phyloP scores from a whole-genome alignment of 2,888 invertebrate genomes.

The Anaspis maculata region DNA sequence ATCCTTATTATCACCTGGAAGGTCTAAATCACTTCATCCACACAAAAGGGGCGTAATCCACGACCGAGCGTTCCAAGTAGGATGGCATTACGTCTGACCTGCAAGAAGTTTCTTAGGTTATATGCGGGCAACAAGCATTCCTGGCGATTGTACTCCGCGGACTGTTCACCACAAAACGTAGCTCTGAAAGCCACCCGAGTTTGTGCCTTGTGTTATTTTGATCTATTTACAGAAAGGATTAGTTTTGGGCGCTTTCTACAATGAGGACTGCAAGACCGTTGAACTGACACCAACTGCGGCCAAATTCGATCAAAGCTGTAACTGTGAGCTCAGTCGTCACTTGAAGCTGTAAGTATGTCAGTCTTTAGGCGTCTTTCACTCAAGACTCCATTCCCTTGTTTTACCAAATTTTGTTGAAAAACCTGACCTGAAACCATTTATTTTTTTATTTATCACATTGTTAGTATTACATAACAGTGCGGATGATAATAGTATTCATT shows the following conservation, averaged over 20 bases:
- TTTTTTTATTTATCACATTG: neutral
- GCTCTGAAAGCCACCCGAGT: conserved; percentile 1
- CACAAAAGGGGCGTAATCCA: too few species aligned
- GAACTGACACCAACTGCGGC: conserved; percentile 44
- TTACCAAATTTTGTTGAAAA: conserved; percentile 12
- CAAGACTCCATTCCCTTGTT: neutral
- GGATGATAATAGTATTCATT: too few species aligned
- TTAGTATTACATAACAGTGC: too few species aligned
- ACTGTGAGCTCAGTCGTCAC: conserved; percentile 43
- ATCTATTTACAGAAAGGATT: conserved; percentile 51
- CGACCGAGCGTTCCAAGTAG: conserved; percentile 9
- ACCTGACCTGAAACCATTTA: conserved; percentile 31
- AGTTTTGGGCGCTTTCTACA: conserved; percentile 46
- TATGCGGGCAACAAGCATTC: conserved; percentile 18
- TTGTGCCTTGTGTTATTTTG: conserved; percentile 7
- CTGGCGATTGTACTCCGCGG: conserved; percentile 17
- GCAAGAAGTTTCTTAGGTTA: conserved; percentile 29
- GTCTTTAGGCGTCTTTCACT: neutral
- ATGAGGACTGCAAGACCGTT: conserved; percentile 39
- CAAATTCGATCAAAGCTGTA: conserved; percentile 42
- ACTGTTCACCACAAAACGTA: conserved; percentile 19
- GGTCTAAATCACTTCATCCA: too few species aligned
- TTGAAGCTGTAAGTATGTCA: conserved; percentile 46
- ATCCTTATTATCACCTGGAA: too few species aligned
- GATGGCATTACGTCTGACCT: conserved; percentile 23